Evolutionary conservation across 2,888 invertebrate genomes (phyloP).

Genomic region (Morpho helenor): DNA sequence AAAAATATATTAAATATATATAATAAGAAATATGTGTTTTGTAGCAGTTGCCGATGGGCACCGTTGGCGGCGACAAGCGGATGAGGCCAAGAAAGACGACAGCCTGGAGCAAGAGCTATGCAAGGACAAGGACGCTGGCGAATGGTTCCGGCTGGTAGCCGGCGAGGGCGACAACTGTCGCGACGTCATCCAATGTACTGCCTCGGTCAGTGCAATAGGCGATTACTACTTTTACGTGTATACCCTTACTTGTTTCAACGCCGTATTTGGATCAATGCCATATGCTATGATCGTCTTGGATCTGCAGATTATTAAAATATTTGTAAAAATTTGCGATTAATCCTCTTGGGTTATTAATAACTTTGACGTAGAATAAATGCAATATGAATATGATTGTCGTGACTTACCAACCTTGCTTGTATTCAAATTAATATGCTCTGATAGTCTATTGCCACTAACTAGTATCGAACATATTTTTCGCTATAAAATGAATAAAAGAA

Average conservation of each 20-base stretch:
- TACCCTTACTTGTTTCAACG: constrained; percentile 27
- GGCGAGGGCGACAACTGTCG: constrained; percentile 95
- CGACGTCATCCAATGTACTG: constrained; percentile 96
- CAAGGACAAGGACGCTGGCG: constrained; percentile 96
- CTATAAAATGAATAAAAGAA: background rate
- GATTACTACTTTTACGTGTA: constrained; percentile 35
- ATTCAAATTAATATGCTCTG: constrained; percentile 8
- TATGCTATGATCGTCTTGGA: constrained; percentile 4
- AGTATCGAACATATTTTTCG: background rate
- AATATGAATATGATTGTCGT: constrained; percentile 14
- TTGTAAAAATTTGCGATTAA: background rate
- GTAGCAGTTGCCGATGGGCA: constrained; percentile 52
- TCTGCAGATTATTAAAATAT: constrained; percentile 4
- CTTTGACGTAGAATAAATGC: constrained; percentile 5
- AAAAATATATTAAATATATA: background rate
- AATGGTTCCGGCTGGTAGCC: constrained; percentile 94
- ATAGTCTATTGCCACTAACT: constrained; percentile 2
- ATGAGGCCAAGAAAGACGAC: constrained; percentile 89
- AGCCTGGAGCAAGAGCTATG: constrained; percentile 93
- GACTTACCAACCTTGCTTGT: constrained; percentile 15
- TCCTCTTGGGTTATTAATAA: constrained; percentile 1
- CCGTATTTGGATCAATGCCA: constrained; percentile 18
- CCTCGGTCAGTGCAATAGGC: constrained; percentile 83
- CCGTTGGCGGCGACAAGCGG: constrained; percentile 85
- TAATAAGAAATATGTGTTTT: constrained; percentile 7